Percentiles rank a stretch among this genome's conserved stretches.
phyloP scores from a whole-genome alignment of 2,113 vertebrate genomes.

The Pelusios castaneus region DNA sequence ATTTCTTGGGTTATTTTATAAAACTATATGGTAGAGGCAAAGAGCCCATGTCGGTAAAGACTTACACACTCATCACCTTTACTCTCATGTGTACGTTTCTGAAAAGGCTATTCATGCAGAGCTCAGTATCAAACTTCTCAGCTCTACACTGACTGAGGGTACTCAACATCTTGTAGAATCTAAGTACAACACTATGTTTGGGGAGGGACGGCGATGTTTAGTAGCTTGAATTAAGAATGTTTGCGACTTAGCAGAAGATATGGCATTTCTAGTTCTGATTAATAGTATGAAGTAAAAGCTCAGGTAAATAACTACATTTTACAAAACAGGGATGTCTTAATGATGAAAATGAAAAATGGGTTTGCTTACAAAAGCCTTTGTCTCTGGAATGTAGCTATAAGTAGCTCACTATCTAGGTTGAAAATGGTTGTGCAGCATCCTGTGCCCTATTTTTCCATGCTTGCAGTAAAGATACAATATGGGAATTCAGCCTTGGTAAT shows the following conservation, averaged over 20 bases:
- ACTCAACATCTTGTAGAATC: not conserved
- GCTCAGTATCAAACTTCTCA: not conserved
- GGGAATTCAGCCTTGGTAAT: conserved; percentile 93
- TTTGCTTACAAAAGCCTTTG: conserved; percentile 73
- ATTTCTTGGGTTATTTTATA: not conserved
- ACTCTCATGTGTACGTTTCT: not conserved
- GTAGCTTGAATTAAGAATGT: not conserved
- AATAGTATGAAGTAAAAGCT: not conserved
- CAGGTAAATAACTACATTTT: conserved; percentile 58
- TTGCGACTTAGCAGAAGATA: not conserved
- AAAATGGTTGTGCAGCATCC: conserved; percentile 73
- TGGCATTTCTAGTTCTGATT: conserved; percentile 19
- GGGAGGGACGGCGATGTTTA: not conserved
- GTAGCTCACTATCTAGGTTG: conserved; percentile 79
- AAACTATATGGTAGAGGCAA: not conserved
- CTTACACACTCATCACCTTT: not conserved
- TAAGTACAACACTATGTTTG: not conserved
- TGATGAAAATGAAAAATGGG: conserved; percentile 70
- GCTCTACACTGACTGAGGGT: not conserved
- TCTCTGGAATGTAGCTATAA: conserved; percentile 70
- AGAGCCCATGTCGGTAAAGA: not conserved
- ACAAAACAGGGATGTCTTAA: conserved; percentile 49
- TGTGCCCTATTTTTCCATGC: conserved; percentile 82
- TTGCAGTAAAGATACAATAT: conserved; percentile 89
- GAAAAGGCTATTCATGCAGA: not conserved